A percentile compares a stretch with the other conserved stretches of the same genome.
These are phyloP conservation scores for Clinocottus analis DNA, from an alignment of 2,113 vertebrate genomes.

Conservation along the genomic window DNA sequence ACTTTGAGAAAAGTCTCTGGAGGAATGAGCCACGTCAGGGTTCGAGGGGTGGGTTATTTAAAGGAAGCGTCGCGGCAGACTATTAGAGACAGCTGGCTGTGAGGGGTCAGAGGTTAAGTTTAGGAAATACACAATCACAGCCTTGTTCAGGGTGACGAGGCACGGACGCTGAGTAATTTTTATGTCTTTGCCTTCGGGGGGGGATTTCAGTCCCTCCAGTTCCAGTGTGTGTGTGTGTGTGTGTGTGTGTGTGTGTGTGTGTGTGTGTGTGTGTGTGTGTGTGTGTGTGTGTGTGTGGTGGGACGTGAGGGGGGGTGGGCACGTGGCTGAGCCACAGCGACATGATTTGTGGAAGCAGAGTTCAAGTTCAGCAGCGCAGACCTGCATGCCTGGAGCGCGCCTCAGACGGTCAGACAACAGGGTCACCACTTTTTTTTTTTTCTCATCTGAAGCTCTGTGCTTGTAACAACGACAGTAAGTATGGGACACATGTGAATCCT, in stretches of 20 bases:
- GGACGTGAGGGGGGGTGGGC: neutral
- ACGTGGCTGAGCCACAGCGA: conserved; percentile 35
- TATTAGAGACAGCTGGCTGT: conserved; percentile 65
- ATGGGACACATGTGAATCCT: conserved; percentile 10
- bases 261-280: no score
- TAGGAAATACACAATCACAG: conserved; percentile 73
- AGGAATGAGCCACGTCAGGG: conserved; percentile 11
- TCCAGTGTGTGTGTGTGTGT: no score
- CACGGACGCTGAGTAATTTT: conserved; percentile 50
- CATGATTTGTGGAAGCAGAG: conserved; percentile 49
- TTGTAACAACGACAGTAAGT: conserved; percentile 17
- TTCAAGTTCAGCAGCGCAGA: conserved; percentile 57
- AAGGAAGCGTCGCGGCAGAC: conserved; percentile 46
- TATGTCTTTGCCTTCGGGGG: conserved; percentile 57
- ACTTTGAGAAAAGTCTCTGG: conserved; percentile 3
- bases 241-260: no score
- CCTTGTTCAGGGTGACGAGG: conserved; percentile 67
- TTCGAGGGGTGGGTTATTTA: conserved; percentile 27
- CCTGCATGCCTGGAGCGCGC: conserved; percentile 32
- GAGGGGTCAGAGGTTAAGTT: conserved; percentile 71
- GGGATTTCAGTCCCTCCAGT: conserved; percentile 24
- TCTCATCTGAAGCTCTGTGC: neutral
- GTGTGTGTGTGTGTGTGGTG: no score
- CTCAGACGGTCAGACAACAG: conserved; percentile 23
- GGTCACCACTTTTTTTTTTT: conserved; percentile 22